Percentiles rank a stretch among this genome's conserved stretches.
Evolutionary conservation across 2,888 invertebrate species (phyloP).

Genomic region (Euphydryas editha): DNA sequence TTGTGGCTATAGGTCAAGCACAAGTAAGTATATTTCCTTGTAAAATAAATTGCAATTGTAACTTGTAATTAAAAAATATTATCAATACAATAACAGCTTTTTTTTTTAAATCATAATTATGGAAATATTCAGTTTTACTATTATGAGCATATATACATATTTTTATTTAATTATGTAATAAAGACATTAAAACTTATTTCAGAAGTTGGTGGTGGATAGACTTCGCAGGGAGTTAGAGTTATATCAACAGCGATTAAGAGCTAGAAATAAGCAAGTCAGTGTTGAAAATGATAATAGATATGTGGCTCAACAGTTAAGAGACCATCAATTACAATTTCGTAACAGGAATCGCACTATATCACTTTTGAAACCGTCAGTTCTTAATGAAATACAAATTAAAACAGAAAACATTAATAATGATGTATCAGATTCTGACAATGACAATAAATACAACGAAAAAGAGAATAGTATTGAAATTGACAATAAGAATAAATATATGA

Average conservation of each 20-base stretch:
- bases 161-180: no score
- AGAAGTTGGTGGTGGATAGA: conserved; percentile 84
- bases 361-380: conserved; percentile 74
- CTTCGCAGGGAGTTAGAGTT: conserved; percentile 82
- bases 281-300: conserved; percentile 74
- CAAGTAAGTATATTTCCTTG: conserved; percentile 74
- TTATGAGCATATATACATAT: no score
- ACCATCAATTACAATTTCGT: conserved; percentile 70
- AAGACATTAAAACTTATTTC: conserved; percentile 46
- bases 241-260: conserved; percentile 76
- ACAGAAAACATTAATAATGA: conserved; percentile 66
- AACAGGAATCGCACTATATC: conserved; percentile 67
- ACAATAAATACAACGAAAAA: conserved; percentile 67
- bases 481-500: conserved; percentile 63
- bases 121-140: background rate
- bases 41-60: background rate
- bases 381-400: conserved; percentile 77
- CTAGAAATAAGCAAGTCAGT: conserved; percentile 71
- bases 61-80: conserved; percentile 5
- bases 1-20: conserved; percentile 82
- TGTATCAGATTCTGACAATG: conserved; percentile 72
- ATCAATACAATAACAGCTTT: background rate
- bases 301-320: conserved; percentile 75
- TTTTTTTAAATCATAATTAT: background rate
- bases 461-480: conserved; percentile 65